phyloP scores from a whole-genome alignment of 2,888 invertebrate species.

The Eupithecia subfuscata region DNA sequence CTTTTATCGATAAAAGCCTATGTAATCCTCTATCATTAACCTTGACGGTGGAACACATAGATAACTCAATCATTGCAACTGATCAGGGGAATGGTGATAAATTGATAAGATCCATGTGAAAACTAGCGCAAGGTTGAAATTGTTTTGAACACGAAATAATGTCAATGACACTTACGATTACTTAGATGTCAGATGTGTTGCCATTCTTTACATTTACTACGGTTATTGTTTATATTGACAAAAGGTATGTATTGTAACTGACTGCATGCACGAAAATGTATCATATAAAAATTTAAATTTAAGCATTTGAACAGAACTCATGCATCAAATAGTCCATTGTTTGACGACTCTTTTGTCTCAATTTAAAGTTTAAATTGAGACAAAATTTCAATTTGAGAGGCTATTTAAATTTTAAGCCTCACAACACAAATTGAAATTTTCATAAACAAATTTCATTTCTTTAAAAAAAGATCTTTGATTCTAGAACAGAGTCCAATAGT shows the following conservation, averaged over 20 bases:
- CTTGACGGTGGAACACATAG: conserved; percentile 50
- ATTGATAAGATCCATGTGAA: conserved; percentile 64
- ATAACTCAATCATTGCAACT: conserved; percentile 52
- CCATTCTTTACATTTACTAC: conserved; percentile 1
- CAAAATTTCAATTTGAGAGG: too few species aligned
- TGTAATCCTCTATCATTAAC: conserved; percentile 40
- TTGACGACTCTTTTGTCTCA: too few species aligned
- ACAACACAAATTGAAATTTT: too few species aligned
- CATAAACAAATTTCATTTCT: too few species aligned
- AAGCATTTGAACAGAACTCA: too few species aligned
- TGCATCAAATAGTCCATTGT: too few species aligned
- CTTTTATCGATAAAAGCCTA: conserved; percentile 13
- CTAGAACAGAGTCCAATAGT: neutral
- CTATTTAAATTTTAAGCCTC: too few species aligned
- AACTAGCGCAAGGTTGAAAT: conserved; percentile 69
- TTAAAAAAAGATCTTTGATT: neutral
- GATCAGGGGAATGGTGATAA: conserved; percentile 48
- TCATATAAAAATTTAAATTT: too few species aligned
- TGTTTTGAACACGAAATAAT: conserved; percentile 61
- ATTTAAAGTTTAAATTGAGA: too few species aligned
- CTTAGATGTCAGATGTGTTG: neutral
- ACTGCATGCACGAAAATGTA: neutral
- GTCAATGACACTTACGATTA: conserved; percentile 60
- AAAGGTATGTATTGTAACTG: neutral
- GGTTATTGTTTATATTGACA: neutral